Conservation (phyloP, 2,888 invertebrate species). For the Agrotis clavis region DNA sequence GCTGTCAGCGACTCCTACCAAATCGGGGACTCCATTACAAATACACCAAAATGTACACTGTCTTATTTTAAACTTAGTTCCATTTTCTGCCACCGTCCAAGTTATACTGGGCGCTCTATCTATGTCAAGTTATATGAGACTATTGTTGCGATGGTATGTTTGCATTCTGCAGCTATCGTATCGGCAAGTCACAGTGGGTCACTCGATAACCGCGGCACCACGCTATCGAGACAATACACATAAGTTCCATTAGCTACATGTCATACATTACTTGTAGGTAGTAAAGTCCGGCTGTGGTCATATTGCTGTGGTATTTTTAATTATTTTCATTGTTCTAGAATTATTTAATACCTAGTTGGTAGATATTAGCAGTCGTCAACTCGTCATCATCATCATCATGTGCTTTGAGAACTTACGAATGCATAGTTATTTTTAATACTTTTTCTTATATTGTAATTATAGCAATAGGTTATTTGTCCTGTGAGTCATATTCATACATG, state of each 20-base stretch:
- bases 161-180: conserved; percentile 58
- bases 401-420: background rate
- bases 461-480: background rate
- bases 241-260: conserved; percentile 55
- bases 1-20: background rate
- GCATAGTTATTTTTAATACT: conserved; percentile 14
- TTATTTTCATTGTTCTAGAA: conserved; percentile 41
- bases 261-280: conserved; percentile 47
- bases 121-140: conserved; percentile 40
- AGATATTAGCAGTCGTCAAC: conserved; percentile 1
- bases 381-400: conserved; percentile 1
- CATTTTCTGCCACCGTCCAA: conserved; percentile 16
- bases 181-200: conserved; percentile 71
- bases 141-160: conserved; percentile 54
- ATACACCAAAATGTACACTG: background rate
- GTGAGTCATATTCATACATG: background rate
- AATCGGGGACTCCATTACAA: background rate
- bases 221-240: conserved; percentile 61
- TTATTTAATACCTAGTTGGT: conserved; percentile 10
- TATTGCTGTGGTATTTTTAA: conserved; percentile 35
- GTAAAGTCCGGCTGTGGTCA: conserved; percentile 54
- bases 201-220: conserved; percentile 69
- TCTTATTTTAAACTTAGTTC: conserved; percentile 26
- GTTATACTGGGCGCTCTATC: conserved; percentile 25
- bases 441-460: background rate